These are phyloP conservation scores for Pinna nobilis DNA, from an alignment of 1,140 invertebrate species.

Conservation along the genomic window DNA sequence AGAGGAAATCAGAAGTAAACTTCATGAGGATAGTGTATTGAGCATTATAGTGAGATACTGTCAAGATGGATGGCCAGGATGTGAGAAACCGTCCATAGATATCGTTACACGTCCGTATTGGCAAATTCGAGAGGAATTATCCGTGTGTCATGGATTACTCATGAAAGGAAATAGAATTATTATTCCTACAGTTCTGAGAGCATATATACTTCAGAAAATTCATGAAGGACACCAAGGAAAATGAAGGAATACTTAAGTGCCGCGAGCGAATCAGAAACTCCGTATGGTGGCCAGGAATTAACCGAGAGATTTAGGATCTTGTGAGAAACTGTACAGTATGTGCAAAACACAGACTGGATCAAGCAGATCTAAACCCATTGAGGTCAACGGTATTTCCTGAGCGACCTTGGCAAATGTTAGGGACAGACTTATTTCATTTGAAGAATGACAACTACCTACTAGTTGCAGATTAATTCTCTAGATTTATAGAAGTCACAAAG, in stretches of 20 bases:
- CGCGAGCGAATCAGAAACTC: conserved; percentile 21
- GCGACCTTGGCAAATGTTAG: neutral
- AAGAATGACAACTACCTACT: no score
- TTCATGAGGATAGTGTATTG: conserved; percentile 1
- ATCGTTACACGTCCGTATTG: conserved; percentile 20
- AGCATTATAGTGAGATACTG: conserved; percentile 14
- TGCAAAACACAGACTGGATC: conserved; percentile 6
- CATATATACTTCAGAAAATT: conserved; percentile 58
- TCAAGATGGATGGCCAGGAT: conserved; percentile 8
- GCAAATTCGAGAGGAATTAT: conserved; percentile 10
- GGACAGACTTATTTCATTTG: neutral
- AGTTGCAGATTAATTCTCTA: no score
- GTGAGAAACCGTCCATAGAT: neutral
- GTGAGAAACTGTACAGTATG: conserved; percentile 16
- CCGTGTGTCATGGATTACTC: no score
- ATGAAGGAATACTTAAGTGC: conserved; percentile 55
- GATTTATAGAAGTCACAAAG: no score
- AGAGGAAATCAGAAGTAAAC: neutral
- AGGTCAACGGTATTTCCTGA: neutral
- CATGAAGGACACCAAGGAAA: conserved; percentile 66
- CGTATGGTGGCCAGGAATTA: conserved; percentile 4
- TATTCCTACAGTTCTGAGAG: conserved; percentile 51
- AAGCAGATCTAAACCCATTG: conserved; percentile 9
- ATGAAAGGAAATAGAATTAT: no score
- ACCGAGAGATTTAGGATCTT: conserved; percentile 1